Percentiles rank a stretch among this genome's conserved stretches.
Conservation (phyloP, 1,140 invertebrate genomes). For the Ylistrum balloti region DNA sequence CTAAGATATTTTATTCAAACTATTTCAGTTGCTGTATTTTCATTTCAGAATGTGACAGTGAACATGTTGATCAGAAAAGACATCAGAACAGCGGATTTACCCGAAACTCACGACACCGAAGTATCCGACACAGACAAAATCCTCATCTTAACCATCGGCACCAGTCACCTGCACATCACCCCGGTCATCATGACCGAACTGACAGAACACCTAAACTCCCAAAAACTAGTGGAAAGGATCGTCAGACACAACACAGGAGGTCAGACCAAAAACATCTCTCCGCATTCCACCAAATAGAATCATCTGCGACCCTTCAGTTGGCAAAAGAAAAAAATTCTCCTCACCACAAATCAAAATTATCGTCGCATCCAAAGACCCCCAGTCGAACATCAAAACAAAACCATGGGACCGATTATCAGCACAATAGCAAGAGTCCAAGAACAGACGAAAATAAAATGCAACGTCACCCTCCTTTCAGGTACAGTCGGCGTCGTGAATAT, state of each 20-base stretch:
- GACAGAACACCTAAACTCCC: neutral
- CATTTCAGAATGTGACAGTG: neutral
- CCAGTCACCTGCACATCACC: neutral
- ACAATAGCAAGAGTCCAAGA: neutral
- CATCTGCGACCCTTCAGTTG: neutral
- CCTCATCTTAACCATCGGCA: neutral
- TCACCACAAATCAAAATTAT: neutral
- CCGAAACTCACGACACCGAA: neutral
- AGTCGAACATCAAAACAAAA: too few species aligned
- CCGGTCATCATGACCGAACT: neutral
- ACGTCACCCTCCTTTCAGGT: neutral
- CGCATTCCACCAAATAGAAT: neutral
- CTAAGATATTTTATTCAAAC: too few species aligned
- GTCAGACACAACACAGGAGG: neutral
- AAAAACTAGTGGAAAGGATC: neutral
- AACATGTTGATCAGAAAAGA: neutral
- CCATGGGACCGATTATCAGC: too few species aligned
- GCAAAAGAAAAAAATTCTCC: neutral
- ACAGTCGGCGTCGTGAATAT: neutral
- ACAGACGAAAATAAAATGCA: neutral
- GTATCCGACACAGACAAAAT: neutral
- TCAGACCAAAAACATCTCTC: neutral
- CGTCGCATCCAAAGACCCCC: too few species aligned
- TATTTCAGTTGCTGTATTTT: neutral
- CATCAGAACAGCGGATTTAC: neutral